phyloP scores from a whole-genome alignment of 2,888 invertebrate genomes.

The Cepaea hortensis region DNA sequence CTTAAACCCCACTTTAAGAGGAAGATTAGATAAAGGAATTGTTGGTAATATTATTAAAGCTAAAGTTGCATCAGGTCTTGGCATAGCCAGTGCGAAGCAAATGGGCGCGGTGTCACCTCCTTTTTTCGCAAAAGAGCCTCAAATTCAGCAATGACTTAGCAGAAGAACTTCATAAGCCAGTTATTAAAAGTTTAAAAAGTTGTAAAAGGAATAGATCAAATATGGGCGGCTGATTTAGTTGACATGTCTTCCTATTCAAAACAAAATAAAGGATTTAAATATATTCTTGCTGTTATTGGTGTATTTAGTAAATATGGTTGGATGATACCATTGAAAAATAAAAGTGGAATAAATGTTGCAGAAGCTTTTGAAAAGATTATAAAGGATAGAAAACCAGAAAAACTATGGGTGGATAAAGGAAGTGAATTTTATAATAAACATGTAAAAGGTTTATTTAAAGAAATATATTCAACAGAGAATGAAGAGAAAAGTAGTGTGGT shows the following conservation, averaged over 20 bases:
- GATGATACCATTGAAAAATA: background rate
- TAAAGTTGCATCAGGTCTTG: background rate
- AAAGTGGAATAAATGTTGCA: no score
- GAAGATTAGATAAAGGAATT: slow-evolving; percentile 7
- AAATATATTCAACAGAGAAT: slow-evolving; percentile 1
- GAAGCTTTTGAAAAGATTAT: no score
- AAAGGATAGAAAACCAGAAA: no score
- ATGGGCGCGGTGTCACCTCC: no score
- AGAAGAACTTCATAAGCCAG: background rate
- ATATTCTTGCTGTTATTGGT: background rate
- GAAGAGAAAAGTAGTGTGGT: background rate
- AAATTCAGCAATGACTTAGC: background rate
- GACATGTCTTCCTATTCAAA: background rate
- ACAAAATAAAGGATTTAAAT: background rate
- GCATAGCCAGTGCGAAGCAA: background rate
- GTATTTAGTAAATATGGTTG: background rate
- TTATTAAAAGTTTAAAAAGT: background rate
- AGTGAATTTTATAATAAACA: background rate
- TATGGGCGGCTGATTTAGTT: background rate
- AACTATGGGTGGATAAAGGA: background rate
- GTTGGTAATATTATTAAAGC: slow-evolving; percentile 2
- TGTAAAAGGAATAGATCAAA: background rate
- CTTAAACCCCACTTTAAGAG: background rate
- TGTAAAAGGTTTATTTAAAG: no score
- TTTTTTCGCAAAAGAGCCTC: background rate